Conservation (phyloP, 2,113 vertebrate species). For the Tylochromis polylepis region DNA sequence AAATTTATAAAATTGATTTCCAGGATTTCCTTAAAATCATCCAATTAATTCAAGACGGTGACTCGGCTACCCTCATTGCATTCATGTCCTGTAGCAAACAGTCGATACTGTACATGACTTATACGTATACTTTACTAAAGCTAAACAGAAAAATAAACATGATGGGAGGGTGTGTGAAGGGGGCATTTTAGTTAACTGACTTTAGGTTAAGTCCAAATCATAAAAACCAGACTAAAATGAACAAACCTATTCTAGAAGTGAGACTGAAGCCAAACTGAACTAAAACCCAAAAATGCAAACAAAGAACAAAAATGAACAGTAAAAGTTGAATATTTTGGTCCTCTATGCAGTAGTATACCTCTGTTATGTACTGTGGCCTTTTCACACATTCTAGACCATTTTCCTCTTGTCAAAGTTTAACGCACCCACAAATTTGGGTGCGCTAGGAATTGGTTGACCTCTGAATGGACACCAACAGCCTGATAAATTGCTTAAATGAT, state of each 20-base stretch:
- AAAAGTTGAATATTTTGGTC: conserved; percentile 43
- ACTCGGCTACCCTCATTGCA: not conserved
- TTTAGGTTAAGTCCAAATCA: not conserved
- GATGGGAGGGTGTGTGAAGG: not conserved
- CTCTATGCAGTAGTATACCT: conserved; percentile 2
- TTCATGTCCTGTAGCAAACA: not conserved
- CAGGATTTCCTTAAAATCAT: not conserved
- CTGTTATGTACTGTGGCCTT: not conserved
- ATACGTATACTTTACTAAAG: not conserved
- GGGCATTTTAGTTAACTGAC: not conserved
- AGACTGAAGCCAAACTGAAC: not conserved
- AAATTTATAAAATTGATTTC: not conserved
- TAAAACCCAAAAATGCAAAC: not conserved
- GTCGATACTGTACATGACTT: not conserved
- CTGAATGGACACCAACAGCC: conserved; percentile 28
- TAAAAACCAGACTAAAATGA: not conserved
- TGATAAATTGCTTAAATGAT: not conserved
- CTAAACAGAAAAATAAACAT: not conserved
- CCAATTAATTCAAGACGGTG: conserved; percentile 4
- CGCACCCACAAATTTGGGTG: not conserved
- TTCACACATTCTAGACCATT: conserved; percentile 10
- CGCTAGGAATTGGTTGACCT: not conserved
- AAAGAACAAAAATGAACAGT: not conserved
- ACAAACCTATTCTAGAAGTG: not conserved
- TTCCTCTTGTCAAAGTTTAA: conserved; percentile 18